These are phyloP conservation scores for Neoarius graeffei DNA, from an alignment of 2,113 vertebrate species.

Conservation along the genomic window DNA sequence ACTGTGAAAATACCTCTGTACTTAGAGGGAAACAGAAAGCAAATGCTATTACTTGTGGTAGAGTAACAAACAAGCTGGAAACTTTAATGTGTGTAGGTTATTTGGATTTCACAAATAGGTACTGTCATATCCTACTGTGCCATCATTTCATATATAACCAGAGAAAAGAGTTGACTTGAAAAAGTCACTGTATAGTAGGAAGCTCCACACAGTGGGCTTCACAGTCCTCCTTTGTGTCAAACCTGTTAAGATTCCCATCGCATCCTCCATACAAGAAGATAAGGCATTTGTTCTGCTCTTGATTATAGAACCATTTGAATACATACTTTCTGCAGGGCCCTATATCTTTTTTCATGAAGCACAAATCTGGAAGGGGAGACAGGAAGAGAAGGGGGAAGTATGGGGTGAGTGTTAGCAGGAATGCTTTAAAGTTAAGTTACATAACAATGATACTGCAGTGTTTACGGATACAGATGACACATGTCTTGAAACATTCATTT, in stretches of 20 bases:
- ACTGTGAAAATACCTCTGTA: background rate
- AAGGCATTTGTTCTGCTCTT: constrained; percentile 63
- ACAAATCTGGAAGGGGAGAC: constrained; percentile 66
- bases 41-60: background rate
- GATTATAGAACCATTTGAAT: constrained; percentile 79
- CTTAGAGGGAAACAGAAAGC: constrained; percentile 34
- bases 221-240: constrained; percentile 75
- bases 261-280: constrained; percentile 84
- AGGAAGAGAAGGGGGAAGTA: background rate
- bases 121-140: background rate
- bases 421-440: background rate
- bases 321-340: constrained; percentile 73
- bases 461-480: constrained; percentile 48
- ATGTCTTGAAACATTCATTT: constrained; percentile 67
- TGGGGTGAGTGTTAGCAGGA: background rate
- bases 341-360: constrained; percentile 62
- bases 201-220: constrained; percentile 33
- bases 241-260: constrained; percentile 78
- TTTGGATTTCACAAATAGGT: background rate
- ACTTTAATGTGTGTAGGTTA: background rate
- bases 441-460: background rate
- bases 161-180: background rate
- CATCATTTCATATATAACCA: background rate
- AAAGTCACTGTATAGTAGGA: background rate
- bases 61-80: background rate